A percentile compares a stretch with the other conserved stretches of the same genome.
Conservation (phyloP, 2,797 vertebrate species). For the Steatocranus sp. region DNA sequence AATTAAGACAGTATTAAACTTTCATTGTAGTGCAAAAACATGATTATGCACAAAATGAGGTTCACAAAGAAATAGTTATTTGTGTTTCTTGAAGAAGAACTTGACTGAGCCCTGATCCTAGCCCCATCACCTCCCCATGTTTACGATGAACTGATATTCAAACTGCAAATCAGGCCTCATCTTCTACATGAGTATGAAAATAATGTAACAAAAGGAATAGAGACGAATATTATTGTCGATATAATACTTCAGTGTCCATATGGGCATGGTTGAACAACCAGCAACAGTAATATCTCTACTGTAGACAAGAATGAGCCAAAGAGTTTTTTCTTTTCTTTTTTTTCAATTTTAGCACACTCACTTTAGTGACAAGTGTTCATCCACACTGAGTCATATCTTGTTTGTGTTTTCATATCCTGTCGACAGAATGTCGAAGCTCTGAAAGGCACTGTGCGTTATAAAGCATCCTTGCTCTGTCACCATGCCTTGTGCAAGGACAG, state of each 20-base stretch:
- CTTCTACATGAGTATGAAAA: not conserved
- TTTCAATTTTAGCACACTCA: not conserved
- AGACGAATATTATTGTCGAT: not conserved
- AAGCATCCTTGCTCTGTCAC: not conserved
- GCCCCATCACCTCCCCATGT: not conserved
- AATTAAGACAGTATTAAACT: not conserved
- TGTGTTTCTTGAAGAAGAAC: not conserved
- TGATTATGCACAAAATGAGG: not conserved
- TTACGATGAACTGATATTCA: not conserved
- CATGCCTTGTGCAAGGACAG: slow-evolving; percentile 10
- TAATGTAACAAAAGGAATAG: not conserved
- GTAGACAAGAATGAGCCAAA: not conserved
- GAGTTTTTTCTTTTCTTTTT: not conserved
- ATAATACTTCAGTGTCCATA: not conserved
- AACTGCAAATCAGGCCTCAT: not conserved
- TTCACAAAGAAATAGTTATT: not conserved
- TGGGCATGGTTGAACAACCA: not conserved
- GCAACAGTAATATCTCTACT: not conserved
- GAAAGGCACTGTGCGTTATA: not conserved
- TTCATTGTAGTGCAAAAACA: not conserved
- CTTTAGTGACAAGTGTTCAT: not conserved
- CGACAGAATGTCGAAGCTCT: not conserved
- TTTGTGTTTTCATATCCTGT: not conserved
- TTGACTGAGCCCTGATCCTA: not conserved
- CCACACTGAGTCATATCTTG: slow-evolving; percentile 10